phyloP scores from a whole-genome alignment of 2,888 invertebrate species.

The Caenorhabditis becei region DNA sequence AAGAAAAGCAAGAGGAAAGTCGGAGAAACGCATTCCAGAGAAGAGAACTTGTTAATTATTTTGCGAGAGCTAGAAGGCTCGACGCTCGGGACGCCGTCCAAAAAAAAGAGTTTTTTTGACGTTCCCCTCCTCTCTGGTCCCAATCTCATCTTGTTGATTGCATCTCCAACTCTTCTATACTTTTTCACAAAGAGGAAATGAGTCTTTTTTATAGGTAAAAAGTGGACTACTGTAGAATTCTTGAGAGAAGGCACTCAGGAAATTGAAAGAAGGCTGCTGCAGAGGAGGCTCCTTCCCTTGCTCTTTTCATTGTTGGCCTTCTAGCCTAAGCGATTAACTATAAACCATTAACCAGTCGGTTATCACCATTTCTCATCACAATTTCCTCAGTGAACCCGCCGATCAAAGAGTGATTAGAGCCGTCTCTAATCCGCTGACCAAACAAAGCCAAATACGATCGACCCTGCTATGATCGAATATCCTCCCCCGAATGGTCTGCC shows the following conservation, averaged over 20 bases:
- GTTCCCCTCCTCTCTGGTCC: slow-evolving; percentile 28
- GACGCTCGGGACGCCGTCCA: slow-evolving; percentile 16
- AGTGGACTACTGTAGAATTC: slow-evolving; percentile 20
- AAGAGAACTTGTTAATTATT: slow-evolving; percentile 55
- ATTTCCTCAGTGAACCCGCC: slow-evolving; percentile 34
- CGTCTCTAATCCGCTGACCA: slow-evolving; percentile 57
- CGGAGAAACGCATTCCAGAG: slow-evolving; percentile 16
- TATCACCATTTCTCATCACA: slow-evolving; percentile 46
- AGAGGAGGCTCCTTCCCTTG: not conserved
- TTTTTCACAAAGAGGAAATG: slow-evolving; percentile 46
- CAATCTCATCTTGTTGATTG: slow-evolving; percentile 61
- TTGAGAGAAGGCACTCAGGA: slow-evolving; percentile 41
- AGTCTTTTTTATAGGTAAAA: slow-evolving; percentile 41
- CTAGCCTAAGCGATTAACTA: not conserved
- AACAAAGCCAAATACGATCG: slow-evolving; percentile 53
- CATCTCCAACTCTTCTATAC: slow-evolving; percentile 31
- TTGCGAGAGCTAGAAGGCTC: slow-evolving; percentile 35
- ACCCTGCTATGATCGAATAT: slow-evolving; percentile 18
- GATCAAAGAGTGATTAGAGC: slow-evolving; percentile 60
- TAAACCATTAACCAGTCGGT: slow-evolving; percentile 21
- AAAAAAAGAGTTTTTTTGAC: slow-evolving; percentile 23
- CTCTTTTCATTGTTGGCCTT: slow-evolving; percentile 3
- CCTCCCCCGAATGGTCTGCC: slow-evolving; percentile 14
- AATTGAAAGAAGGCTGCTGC: slow-evolving; percentile 21
- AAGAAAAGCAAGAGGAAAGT: slow-evolving; percentile 1